Evolutionary conservation across 2,888 invertebrate species (phyloP).

Genomic region (Bimastos eiseni): DNA sequence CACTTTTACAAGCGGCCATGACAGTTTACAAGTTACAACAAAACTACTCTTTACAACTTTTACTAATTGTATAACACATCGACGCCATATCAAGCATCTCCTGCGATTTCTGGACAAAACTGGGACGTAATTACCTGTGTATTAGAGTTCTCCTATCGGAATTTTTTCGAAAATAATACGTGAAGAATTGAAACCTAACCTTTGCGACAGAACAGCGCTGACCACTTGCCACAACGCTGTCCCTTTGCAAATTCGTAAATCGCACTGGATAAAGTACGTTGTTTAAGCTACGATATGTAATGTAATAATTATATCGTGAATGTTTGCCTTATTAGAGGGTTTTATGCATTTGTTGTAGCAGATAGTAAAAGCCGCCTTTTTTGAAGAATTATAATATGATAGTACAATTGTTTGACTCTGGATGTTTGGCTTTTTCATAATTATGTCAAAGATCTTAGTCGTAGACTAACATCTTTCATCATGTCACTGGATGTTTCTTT

Average conservation of each 20-base stretch:
- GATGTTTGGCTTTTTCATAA: background rate
- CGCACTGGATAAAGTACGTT: background rate
- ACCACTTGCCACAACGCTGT: conserved; percentile 7
- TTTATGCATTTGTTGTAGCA: background rate
- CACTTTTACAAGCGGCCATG: conserved; percentile 6
- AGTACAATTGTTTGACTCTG: background rate
- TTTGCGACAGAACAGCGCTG: conserved; percentile 5
- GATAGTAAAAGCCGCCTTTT: background rate
- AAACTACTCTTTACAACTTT: background rate
- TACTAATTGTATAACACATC: background rate
- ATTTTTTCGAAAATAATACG: background rate
- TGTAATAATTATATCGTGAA: background rate
- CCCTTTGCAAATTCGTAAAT: background rate
- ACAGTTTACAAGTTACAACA: conserved; percentile 9
- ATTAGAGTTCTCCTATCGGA: background rate
- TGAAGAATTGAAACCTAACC: conserved; percentile 13
- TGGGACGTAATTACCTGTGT: background rate
- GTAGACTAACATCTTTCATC: background rate
- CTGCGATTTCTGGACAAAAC: background rate
- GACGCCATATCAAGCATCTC: background rate
- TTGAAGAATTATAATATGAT: background rate
- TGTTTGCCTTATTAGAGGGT: background rate
- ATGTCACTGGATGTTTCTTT: background rate
- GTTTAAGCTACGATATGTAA: background rate
- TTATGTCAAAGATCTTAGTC: too few relatives aligned